A percentile compares a stretch with the other conserved stretches of the same genome.
These are phyloP conservation scores for Harpalus rubripes DNA, from an alignment of 2,888 invertebrate species.

Conservation along the genomic window DNA sequence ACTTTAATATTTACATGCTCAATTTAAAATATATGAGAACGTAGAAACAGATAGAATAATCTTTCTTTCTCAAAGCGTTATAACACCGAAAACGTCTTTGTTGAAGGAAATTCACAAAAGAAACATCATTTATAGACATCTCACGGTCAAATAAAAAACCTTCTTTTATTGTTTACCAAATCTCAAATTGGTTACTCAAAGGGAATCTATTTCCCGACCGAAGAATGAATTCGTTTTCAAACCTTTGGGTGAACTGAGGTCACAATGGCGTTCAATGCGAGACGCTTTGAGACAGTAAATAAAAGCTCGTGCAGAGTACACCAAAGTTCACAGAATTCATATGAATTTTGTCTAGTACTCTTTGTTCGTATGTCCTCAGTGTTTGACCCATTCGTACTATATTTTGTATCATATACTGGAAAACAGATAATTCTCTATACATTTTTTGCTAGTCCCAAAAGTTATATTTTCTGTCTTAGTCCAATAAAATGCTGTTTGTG, in stretches of 20 bases:
- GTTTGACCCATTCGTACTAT: too few relatives aligned
- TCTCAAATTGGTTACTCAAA: conserved; percentile 43
- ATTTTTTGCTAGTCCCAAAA: too few relatives aligned
- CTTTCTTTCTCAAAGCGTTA: neutral
- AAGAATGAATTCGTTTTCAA: conserved; percentile 34
- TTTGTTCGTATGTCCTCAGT: too few relatives aligned
- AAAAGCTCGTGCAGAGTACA: conserved; percentile 5
- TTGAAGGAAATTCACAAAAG: conserved; percentile 30
- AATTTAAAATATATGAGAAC: too few relatives aligned
- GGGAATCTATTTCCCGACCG: conserved; percentile 30
- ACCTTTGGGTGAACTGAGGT: conserved; percentile 2
- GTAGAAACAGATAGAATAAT: neutral
- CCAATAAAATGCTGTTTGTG: too few relatives aligned
- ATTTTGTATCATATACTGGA: too few relatives aligned
- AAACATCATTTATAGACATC: conserved; percentile 24
- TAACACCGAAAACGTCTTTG: conserved; percentile 1
- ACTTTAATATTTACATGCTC: too few relatives aligned
- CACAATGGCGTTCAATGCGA: neutral
- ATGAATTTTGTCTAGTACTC: too few relatives aligned
- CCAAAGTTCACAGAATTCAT: neutral
- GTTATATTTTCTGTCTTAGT: too few relatives aligned
- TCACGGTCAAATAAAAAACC: conserved; percentile 39
- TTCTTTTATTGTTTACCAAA: conserved; percentile 28
- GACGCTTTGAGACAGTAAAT: conserved; percentile 16
- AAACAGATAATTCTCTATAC: too few relatives aligned